Conservation (phyloP, 1,140 invertebrate genomes). For the Cydia amplana region DNA sequence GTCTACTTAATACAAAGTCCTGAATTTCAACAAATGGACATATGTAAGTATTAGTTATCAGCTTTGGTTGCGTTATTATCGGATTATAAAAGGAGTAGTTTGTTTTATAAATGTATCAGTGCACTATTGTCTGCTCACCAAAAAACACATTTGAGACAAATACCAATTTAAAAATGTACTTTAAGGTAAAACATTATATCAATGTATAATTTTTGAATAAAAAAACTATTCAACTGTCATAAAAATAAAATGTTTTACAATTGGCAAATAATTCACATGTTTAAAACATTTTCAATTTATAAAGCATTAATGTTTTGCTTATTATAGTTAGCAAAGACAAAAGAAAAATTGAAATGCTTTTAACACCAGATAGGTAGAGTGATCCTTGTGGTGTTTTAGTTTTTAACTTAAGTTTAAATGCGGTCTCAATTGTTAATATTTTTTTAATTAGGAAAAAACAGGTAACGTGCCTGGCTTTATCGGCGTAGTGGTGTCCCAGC, state of each 20-base stretch:
- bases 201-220: neutral
- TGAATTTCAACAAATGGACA: neutral
- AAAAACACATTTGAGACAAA: neutral
- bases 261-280: no score
- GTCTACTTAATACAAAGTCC: neutral
- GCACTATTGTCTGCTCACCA: neutral
- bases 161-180: slow-evolving; percentile 5
- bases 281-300: no score
- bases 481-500: neutral
- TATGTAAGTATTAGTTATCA: no score
- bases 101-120: slow-evolving; percentile 11
- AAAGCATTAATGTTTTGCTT: no score
- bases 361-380: no score
- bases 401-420: no score
- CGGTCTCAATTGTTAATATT: no score
- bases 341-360: no score
- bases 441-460: neutral
- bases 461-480: neutral
- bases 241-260: neutral
- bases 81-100: slow-evolving; percentile 19
- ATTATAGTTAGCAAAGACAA: no score
- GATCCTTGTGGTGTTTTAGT: no score
- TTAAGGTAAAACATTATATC: neutral
- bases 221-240: neutral
- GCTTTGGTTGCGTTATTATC: neutral